Base-by-base conservation (phyloP, 2,888 invertebrate genomes). In the Drosophila greeni region DNA sequence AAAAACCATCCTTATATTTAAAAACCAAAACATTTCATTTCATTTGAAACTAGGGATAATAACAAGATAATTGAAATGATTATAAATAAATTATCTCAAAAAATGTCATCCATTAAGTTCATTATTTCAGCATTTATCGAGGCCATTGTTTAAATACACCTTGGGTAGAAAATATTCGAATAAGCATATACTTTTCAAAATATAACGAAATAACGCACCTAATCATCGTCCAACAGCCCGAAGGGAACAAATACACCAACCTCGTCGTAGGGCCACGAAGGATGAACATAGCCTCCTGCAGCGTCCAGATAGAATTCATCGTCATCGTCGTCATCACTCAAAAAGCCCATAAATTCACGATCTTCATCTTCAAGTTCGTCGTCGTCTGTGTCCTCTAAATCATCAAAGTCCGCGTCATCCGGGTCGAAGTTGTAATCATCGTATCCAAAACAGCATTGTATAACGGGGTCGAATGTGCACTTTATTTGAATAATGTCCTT, bases 401-500 rank as follows among this genome's bases (percentile, higher is more conserved):
- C 34, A 1, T 34, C 36, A 7, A 29, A 11, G 7, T 55, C 34
- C 18, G 18, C 6, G 24, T 48, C 48, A n/a, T 37, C 36, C 2
- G 26, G 49, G 9, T 29, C 49, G n/a, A 12, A 12, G 12, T 12
- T 0, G 7, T n/a, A 8, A 20, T 12, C 20, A 23, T 39, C 39
- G 20, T 14, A 12, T 18, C 12, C 16, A 4, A 9, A 36, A 9
- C 4, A 16, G 12, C 2, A 2, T 20, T 7, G 18, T 5, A 12
- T 6, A 18, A 0, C 1, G 8, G 6, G 12, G 2, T 11, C 1
- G 14, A 5, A 3, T 2, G 3, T 12, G n/a, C 12, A 5, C 14
- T 29, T 49, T n/a, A 56, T 12, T 31, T 37, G 5, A 16, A 59
- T 37, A 29, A 59, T 59, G 16, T 59, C 58, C 29, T 57, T 43